A percentile compares a stretch with the other conserved stretches of the same genome.
Conservation (phyloP, 30 jellyfish, hydroid and myxozoan genomes). For the Clytia hemisphaerica region DNA sequence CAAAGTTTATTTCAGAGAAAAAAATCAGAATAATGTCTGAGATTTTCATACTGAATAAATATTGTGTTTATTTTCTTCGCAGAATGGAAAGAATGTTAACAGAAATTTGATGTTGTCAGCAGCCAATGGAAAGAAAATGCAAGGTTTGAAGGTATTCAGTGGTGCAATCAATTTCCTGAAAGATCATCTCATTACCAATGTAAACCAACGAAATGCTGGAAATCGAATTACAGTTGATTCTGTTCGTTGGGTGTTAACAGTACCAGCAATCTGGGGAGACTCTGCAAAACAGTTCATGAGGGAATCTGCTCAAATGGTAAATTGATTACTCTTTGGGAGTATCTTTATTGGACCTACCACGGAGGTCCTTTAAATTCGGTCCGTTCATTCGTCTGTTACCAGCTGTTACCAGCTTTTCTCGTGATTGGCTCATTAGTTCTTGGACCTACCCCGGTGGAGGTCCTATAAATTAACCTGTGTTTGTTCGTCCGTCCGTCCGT, state of each 20-base stretch:
- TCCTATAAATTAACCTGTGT: too few relatives aligned
- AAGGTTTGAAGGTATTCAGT: constrained; percentile 2
- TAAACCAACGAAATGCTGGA: constrained; percentile 4
- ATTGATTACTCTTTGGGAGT: too few relatives aligned
- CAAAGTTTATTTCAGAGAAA: too few relatives aligned
- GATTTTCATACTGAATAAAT: too few relatives aligned
- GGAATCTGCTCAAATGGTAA: constrained; percentile 5
- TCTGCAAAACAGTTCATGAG: constrained; percentile 23
- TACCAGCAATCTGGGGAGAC: constrained; percentile 19
- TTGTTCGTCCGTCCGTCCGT: too few relatives aligned
- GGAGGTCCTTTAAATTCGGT: too few relatives aligned
- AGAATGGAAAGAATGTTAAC: not conserved
- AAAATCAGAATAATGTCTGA: too few relatives aligned
- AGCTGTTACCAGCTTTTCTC: too few relatives aligned
- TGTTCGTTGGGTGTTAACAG: constrained; percentile 16
- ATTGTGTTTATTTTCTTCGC: not conserved
- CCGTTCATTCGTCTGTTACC: too few relatives aligned
- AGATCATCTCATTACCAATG: not conserved
- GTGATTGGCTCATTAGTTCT: too few relatives aligned
- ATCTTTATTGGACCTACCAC: too few relatives aligned
- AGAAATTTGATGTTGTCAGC: not conserved
- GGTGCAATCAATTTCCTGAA: constrained; percentile 8
- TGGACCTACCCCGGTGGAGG: too few relatives aligned
- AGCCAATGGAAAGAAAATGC: constrained; percentile 16
- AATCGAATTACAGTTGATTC: constrained; percentile 9